Conservation (phyloP, 1,140 invertebrate species). For the Trinorchestia longiramus region DNA sequence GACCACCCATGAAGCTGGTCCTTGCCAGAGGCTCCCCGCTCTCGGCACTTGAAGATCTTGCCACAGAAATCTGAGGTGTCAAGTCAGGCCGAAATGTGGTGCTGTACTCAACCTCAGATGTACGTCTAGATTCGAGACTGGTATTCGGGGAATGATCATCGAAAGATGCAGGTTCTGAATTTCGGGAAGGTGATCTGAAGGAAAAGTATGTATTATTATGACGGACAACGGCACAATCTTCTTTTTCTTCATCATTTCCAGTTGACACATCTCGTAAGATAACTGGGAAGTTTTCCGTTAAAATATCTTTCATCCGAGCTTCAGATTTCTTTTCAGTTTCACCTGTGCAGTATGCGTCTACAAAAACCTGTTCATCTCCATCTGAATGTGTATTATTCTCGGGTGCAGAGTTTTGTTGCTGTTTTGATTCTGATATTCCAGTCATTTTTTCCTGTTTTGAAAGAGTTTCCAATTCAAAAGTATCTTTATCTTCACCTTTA, state of each 20-base stretch:
- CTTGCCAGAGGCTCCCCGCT: constrained; percentile 35
- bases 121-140: background rate
- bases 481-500: background rate
- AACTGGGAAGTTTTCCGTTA: background rate
- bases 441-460: background rate
- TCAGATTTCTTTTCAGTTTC: background rate
- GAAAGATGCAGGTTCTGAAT: background rate
- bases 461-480: background rate
- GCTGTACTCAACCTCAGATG: background rate
- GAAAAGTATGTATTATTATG: background rate
- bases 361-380: background rate
- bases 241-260: background rate
- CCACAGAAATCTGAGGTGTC: background rate
- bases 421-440: background rate
- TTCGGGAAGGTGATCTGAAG: background rate
- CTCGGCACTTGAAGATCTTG: constrained; percentile 10
- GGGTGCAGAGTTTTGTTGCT: background rate
- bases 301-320: background rate
- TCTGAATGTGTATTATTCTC: background rate
- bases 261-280: background rate
- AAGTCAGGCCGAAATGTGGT: background rate
- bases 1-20: constrained; percentile 28
- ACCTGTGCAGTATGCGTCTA: background rate
- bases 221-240: background rate
- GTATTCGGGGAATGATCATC: background rate